phyloP scores from a whole-genome alignment of 2,797 vertebrate species.

The Neosilurus hyrtlii region DNA sequence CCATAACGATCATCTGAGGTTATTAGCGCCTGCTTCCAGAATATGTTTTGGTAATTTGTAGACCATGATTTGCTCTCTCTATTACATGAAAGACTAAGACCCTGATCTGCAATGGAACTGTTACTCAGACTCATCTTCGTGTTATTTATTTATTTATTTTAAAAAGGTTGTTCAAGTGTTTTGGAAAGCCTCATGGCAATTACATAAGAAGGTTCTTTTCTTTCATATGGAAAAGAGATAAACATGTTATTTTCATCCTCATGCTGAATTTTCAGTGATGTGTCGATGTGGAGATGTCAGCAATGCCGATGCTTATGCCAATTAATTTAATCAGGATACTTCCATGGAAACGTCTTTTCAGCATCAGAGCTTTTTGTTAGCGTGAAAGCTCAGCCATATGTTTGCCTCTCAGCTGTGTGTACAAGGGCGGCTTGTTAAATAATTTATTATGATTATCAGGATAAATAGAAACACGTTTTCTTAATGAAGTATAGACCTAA shows the following conservation, averaged over 20 bases:
- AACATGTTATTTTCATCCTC: not conserved
- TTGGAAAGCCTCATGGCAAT: not conserved
- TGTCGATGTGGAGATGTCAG: not conserved
- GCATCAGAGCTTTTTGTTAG: not conserved
- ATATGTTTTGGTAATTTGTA: not conserved
- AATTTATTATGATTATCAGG: not conserved
- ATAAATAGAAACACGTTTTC: constrained; percentile 17
- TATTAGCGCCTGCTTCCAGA: constrained; percentile 9
- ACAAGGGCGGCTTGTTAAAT: constrained; percentile 1
- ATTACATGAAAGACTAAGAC: constrained; percentile 2
- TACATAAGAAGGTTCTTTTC: not conserved
- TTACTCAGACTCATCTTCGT: constrained; percentile 9
- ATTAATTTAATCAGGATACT: not conserved
- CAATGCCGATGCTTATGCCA: not conserved
- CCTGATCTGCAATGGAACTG: not conserved
- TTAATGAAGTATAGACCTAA: constrained; percentile 1
- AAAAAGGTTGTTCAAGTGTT: not conserved
- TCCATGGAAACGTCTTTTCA: constrained; percentile 3
- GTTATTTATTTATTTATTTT: not conserved
- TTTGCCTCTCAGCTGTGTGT: constrained; percentile 7
- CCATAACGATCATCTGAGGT: not conserved
- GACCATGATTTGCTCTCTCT: not conserved
- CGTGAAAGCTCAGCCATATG: not conserved
- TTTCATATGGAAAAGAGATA: not conserved
- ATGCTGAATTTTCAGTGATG: not conserved